A percentile compares a stretch with the other conserved stretches of the same genome.
phyloP scores from a whole-genome alignment of 2,888 invertebrate genomes.

The Oxystoma pomonae region DNA sequence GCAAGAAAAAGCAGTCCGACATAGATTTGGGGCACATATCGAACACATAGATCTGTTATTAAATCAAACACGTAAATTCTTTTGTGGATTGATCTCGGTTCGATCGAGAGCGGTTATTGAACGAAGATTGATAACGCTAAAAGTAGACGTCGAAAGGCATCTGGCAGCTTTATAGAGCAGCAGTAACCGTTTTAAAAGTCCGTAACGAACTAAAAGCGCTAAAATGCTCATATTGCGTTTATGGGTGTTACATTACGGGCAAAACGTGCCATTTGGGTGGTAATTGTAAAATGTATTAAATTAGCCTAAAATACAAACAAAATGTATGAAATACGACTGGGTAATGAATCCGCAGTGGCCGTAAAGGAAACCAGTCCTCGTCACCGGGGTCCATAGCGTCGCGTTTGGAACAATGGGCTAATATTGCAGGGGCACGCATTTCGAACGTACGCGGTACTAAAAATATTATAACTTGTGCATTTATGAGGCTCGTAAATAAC shows the following conservation, averaged over 20 bases:
- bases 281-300: conserved; percentile 26
- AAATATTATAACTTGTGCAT: conserved; percentile 49
- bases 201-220: background rate
- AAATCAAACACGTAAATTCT: too few species aligned
- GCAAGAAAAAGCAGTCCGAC: too few species aligned
- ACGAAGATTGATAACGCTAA: too few species aligned
- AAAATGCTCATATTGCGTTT: background rate
- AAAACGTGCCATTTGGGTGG: conserved; percentile 22
- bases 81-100: too few species aligned
- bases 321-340: conserved; percentile 26
- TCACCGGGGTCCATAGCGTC: conserved; percentile 18
- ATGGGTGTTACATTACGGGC: conserved; percentile 3
- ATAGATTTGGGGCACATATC: too few species aligned
- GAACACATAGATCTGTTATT: too few species aligned
- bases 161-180: background rate
- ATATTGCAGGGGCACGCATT: conserved; percentile 39
- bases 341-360: conserved; percentile 17
- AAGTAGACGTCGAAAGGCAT: too few species aligned
- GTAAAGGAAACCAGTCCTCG: conserved; percentile 17
- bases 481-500: conserved; percentile 47
- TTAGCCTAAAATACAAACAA: conserved; percentile 30
- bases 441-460: conserved; percentile 36
- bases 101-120: too few species aligned
- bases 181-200: background rate
- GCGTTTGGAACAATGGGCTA: conserved; percentile 33